Conservation (phyloP, 2,113 vertebrate species). For the Strix uralensis region DNA sequence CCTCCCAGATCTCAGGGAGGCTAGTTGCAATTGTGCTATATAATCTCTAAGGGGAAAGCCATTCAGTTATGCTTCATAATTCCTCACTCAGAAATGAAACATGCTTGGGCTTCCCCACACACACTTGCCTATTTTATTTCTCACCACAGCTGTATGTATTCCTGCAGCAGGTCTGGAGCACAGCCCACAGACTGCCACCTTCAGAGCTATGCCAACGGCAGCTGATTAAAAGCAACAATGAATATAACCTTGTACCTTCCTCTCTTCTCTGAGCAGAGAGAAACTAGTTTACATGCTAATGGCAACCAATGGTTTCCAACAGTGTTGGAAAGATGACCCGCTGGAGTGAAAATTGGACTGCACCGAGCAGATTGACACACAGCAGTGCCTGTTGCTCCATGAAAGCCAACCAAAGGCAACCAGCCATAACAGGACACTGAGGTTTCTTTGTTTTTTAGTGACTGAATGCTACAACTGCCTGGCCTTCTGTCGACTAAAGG, state of each 20-base stretch:
- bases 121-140: background rate
- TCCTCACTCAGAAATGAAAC: background rate
- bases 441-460: background rate
- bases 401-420: background rate
- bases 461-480: background rate
- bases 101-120: background rate
- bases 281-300: background rate
- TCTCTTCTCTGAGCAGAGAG: background rate
- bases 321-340: background rate
- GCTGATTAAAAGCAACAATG: background rate
- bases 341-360: background rate
- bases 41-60: background rate
- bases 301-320: background rate
- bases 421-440: background rate
- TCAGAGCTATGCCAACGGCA: background rate
- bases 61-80: background rate
- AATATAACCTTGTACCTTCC: background rate
- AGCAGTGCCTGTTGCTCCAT: background rate
- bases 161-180: background rate
- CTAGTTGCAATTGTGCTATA: background rate
- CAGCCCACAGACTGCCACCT: background rate
- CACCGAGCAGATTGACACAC: background rate
- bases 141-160: background rate
- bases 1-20: background rate
- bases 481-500: background rate